Conservation (phyloP, 2,797 vertebrate species). For the Fistularia commersonii region DNA sequence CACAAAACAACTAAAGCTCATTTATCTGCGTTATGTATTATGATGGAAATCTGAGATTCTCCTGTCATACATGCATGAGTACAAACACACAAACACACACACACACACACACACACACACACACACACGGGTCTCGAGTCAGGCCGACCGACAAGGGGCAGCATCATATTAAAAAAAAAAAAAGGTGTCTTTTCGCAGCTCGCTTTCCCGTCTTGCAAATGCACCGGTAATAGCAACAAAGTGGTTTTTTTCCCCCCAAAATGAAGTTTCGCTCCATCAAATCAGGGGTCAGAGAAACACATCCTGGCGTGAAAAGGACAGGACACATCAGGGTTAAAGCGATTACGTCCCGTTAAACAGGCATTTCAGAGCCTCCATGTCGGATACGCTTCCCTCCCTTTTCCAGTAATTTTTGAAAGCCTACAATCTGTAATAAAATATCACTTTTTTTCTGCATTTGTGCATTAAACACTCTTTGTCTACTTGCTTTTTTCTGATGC, state of each 20-base stretch:
- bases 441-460: slow-evolving; percentile 82
- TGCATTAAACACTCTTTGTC: slow-evolving; percentile 79
- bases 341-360: slow-evolving; percentile 79
- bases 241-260: slow-evolving; percentile 79
- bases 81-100: no score
- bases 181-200: slow-evolving; percentile 40
- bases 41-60: slow-evolving; percentile 58
- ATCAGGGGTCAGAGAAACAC: slow-evolving; percentile 78
- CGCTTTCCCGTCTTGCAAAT: slow-evolving; percentile 69
- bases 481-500: slow-evolving; percentile 71
- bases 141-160: no score
- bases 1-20: slow-evolving; percentile 70
- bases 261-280: slow-evolving; percentile 79
- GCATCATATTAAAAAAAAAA: slow-evolving; percentile 47
- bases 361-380: slow-evolving; percentile 78
- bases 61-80: slow-evolving; percentile 42
- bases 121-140: slow-evolving; percentile 48
- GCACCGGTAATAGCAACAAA: slow-evolving; percentile 83
- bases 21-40: slow-evolving; percentile 64
- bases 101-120: no score
- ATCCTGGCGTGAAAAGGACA: slow-evolving; percentile 78
- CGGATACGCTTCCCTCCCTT: slow-evolving; percentile 83
- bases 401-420: slow-evolving; percentile 86
- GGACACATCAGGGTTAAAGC: slow-evolving; percentile 81
- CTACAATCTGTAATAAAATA: slow-evolving; percentile 86